Percentiles rank a stretch among this genome's conserved stretches.
Conservation (phyloP, 2,113 vertebrate genomes). For the Lycaon pictus region DNA sequence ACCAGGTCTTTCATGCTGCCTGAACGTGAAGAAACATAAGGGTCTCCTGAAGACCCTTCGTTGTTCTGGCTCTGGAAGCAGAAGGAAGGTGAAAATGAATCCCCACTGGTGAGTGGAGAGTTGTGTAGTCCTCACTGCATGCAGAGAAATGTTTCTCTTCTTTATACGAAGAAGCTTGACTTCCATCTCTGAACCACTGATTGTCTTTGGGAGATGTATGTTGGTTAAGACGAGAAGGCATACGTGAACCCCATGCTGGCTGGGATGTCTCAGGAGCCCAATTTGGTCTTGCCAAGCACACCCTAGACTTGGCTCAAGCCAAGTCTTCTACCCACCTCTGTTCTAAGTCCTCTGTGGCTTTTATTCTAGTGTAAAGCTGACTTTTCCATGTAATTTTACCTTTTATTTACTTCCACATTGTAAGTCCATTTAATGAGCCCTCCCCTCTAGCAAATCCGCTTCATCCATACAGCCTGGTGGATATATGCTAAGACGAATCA, state of each 20-base stretch:
- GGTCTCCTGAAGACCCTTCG: neutral
- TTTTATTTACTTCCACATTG: neutral
- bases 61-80: neutral
- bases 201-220: neutral
- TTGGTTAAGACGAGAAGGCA: neutral
- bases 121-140: neutral
- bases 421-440: neutral
- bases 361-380: neutral
- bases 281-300: neutral
- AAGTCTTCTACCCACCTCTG: neutral
- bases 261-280: neutral
- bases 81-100: neutral
- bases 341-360: neutral
- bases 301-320: neutral
- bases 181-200: neutral
- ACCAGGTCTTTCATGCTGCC: neutral
- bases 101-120: neutral
- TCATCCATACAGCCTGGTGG: neutral
- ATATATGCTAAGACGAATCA: neutral
- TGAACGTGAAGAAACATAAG: neutral
- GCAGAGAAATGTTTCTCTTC: conserved; percentile 16
- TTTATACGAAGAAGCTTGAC: neutral
- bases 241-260: neutral
- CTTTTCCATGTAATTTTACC: neutral
- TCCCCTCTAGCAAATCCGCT: neutral